phyloP scores from a whole-genome alignment of 2,888 invertebrate species.

The Geophilus truncorum region DNA sequence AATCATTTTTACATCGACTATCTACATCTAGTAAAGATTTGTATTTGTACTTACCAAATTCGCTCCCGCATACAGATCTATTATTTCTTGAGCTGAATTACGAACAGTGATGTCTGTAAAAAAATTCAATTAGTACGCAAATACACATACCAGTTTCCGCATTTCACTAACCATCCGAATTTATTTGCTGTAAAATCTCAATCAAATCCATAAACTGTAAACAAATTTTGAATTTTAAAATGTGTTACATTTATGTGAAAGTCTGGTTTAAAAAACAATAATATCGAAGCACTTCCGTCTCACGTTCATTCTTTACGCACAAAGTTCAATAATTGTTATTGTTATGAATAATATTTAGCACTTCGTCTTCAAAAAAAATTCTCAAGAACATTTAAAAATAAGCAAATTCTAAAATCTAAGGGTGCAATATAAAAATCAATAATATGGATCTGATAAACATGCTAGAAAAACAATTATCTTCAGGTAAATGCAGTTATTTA shows the following conservation, averaged over 20 bases:
- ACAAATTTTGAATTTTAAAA: neutral
- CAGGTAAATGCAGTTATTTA: too few species aligned
- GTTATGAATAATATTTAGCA: too few species aligned
- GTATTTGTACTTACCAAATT: neutral
- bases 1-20: too few species aligned
- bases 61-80: neutral
- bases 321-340: too few species aligned
- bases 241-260: too few species aligned
- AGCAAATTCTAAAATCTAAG: neutral
- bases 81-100: neutral
- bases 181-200: neutral
- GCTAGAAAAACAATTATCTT: neutral
- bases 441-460: neutral
- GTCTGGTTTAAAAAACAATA: neutral
- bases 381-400: neutral
- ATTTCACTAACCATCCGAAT: neutral
- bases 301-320: too few species aligned
- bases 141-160: neutral
- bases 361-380: neutral
- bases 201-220: neutral
- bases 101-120: neutral
- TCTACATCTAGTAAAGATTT: too few species aligned
- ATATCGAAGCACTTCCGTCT: too few species aligned
- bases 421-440: neutral
- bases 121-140: too few species aligned